phyloP scores from a whole-genome alignment of 2,113 vertebrate genomes.

The Pseudonaja textilis region DNA sequence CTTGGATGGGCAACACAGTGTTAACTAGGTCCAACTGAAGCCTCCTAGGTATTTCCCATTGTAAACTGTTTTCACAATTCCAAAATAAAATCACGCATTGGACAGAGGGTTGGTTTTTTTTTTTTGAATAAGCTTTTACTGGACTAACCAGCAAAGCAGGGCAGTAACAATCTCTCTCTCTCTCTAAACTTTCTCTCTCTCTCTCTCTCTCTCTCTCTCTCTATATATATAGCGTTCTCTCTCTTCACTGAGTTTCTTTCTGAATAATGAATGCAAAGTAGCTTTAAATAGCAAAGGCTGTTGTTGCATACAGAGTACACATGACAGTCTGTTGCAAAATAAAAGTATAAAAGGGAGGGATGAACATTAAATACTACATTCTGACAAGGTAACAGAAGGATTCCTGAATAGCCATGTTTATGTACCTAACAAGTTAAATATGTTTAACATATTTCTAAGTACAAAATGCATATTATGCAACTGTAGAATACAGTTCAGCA shows the following conservation, averaged over 20 bases:
- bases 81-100: background rate
- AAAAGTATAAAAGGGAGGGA: background rate
- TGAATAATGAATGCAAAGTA: background rate
- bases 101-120: background rate
- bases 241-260: background rate
- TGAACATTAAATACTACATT: background rate
- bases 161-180: background rate
- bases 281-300: background rate
- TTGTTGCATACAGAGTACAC: background rate
- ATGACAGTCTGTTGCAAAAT: background rate
- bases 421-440: background rate
- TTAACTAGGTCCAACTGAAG: background rate
- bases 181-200: background rate
- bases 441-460: background rate
- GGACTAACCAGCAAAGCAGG: background rate
- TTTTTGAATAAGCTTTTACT: background rate
- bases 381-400: background rate
- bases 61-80: background rate
- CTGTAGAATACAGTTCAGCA: background rate
- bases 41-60: background rate
- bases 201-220: background rate
- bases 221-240: background rate
- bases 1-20: background rate
- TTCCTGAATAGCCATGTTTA: background rate
- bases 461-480: background rate